Percentiles rank a stretch among this genome's conserved stretches.
phyloP scores from a whole-genome alignment of 2,888 invertebrate species.

The Drosophila nr. medialis region DNA sequence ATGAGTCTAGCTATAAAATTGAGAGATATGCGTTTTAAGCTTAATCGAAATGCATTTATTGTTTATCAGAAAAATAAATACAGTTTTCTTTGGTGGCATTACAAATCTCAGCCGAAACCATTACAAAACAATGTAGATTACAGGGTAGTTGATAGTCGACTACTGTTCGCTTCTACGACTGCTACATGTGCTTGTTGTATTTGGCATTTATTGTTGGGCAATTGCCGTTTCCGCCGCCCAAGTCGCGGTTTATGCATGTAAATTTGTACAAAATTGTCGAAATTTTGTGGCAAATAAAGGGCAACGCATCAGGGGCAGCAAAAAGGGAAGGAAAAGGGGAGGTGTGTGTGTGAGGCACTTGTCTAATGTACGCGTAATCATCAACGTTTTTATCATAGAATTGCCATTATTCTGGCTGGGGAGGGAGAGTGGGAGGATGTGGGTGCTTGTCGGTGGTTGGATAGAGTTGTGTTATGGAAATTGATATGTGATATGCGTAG shows the following conservation, averaged over 20 bases:
- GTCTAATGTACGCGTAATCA: slow-evolving; percentile 77
- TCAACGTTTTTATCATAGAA: slow-evolving; percentile 68
- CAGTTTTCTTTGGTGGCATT: not conserved
- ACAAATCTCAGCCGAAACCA: not conserved
- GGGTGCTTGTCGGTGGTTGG: slow-evolving; percentile 20
- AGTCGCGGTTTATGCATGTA: slow-evolving; percentile 76
- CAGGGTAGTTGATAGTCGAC: not conserved
- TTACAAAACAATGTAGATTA: not conserved
- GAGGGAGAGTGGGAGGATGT: not conserved
- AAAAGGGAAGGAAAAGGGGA: slow-evolving; percentile 15
- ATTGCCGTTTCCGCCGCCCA: slow-evolving; percentile 74
- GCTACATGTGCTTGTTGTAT: slow-evolving; percentile 31
- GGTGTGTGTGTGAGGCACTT: slow-evolving; percentile 47
- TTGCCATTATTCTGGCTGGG: slow-evolving; percentile 44
- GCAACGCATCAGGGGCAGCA: slow-evolving; percentile 22
- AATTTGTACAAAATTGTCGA: slow-evolving; percentile 81
- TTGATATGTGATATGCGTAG: slow-evolving; percentile 56
- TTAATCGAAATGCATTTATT: not conserved
- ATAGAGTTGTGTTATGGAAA: slow-evolving; percentile 54
- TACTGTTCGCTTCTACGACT: not conserved
- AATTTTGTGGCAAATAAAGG: slow-evolving; percentile 81
- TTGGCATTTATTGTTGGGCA: slow-evolving; percentile 72
- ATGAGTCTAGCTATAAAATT: not conserved
- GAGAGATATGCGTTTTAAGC: not conserved
- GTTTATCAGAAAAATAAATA: not conserved